These are phyloP conservation scores for Chloroceryle aenea DNA, from an alignment of 2,113 vertebrate species.

Conservation along the genomic window DNA sequence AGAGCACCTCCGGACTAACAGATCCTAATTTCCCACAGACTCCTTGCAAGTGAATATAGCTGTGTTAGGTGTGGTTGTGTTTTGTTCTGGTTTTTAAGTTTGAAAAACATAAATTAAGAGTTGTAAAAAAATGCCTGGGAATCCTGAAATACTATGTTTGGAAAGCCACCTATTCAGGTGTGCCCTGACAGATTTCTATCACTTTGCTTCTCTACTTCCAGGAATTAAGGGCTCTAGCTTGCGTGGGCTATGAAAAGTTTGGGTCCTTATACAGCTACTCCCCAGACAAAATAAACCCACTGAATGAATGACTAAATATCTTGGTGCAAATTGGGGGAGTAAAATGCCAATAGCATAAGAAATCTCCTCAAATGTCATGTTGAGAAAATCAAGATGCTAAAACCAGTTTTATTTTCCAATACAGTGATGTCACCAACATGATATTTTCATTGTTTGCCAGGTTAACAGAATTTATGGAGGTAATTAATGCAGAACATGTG, in stretches of 20 bases:
- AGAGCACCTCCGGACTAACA: not conserved
- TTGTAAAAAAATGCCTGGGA: not conserved
- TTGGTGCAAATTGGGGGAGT: not conserved
- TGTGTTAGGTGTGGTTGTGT: not conserved
- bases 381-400: conserved; percentile 73
- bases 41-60: not conserved
- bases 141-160: not conserved
- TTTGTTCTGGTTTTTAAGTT: not conserved
- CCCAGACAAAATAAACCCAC: conserved; percentile 21
- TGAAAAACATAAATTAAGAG: not conserved
- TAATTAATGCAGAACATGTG: conserved; percentile 84
- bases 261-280: not conserved
- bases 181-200: not conserved
- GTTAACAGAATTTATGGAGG: conserved; percentile 81
- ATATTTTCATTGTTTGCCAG: conserved; percentile 81
- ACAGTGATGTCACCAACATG: conserved; percentile 77
- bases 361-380: conserved; percentile 20
- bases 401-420: conserved; percentile 70
- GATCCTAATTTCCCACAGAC: not conserved
- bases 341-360: not conserved
- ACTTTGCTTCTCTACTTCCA: not conserved
- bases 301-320: conserved; percentile 4
- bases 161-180: not conserved
- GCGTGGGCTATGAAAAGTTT: not conserved
- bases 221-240: not conserved